A percentile compares a stretch with the other conserved stretches of the same genome.
These are phyloP conservation scores for Cyprinodon tularosa DNA, from an alignment of 2,113 vertebrate species.

Conservation along the genomic window DNA sequence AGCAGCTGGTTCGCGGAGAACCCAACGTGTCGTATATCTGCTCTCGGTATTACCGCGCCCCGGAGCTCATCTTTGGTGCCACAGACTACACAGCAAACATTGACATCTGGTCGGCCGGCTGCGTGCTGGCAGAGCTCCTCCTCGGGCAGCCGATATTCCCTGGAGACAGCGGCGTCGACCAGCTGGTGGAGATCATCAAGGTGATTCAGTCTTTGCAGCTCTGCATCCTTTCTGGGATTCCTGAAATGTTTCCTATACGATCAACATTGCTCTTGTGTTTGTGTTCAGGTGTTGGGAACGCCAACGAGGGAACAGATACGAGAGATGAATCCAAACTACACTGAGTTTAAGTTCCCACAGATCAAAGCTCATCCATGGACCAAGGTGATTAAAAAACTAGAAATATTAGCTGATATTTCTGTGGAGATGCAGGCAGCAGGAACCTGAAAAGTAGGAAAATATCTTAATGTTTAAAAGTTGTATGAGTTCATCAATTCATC, in stretches of 20 bases:
- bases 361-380: conserved; percentile 99
- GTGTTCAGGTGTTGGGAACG: conserved; percentile 86
- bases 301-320: conserved; percentile 97
- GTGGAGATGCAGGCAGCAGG: too few relatives aligned
- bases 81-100: conserved; percentile 94
- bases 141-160: conserved; percentile 93
- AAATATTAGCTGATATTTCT: too few relatives aligned
- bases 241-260: not conserved
- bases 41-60: conserved; percentile 91
- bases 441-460: too few relatives aligned
- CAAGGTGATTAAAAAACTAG: conserved; percentile 80
- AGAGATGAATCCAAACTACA: conserved; percentile 99
- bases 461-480: too few relatives aligned
- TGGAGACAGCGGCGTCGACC: conserved; percentile 92
- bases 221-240: not conserved
- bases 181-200: conserved; percentile 94
- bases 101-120: conserved; percentile 93
- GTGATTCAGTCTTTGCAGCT: conserved; percentile 36
- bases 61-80: conserved; percentile 92
- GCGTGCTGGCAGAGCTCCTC: conserved; percentile 89
- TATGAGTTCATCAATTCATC: too few relatives aligned
- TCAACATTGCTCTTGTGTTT: not conserved
- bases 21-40: conserved; percentile 94
- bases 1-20: conserved; percentile 89
- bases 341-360: conserved; percentile 98